These are phyloP conservation scores for Dascillus cervinus DNA, from an alignment of 2,888 invertebrate species.

Conservation along the genomic window DNA sequence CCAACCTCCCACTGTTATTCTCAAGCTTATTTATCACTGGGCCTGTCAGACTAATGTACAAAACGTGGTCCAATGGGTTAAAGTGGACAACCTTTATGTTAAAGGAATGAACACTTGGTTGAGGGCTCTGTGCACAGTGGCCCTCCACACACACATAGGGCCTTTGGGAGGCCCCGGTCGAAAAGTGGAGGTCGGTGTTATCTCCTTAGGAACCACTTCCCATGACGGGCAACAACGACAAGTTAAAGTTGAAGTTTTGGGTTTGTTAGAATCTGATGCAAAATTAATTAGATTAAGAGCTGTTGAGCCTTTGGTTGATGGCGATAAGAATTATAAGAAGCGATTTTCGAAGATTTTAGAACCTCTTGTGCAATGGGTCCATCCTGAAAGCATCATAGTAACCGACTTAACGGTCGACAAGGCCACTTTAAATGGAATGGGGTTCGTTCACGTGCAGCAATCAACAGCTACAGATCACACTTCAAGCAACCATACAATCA, in stretches of 20 bases:
- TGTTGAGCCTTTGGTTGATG: slow-evolving; percentile 73
- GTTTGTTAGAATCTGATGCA: slow-evolving; percentile 67
- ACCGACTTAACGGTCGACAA: slow-evolving; percentile 83
- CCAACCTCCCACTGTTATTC: slow-evolving; percentile 72
- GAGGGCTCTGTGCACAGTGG: slow-evolving; percentile 71
- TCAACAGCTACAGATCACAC: slow-evolving; percentile 43
- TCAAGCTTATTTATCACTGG: slow-evolving; percentile 87
- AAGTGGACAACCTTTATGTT: slow-evolving; percentile 63
- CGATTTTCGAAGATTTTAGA: slow-evolving; percentile 75
- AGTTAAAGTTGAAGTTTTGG: slow-evolving; percentile 82
- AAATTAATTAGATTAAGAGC: slow-evolving; percentile 70
- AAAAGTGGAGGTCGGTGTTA: slow-evolving; percentile 73
- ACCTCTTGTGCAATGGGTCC: slow-evolving; percentile 71
- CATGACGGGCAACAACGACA: slow-evolving; percentile 57
- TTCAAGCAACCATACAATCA: slow-evolving; percentile 49
- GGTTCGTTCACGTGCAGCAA: slow-evolving; percentile 69
- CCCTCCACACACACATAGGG: slow-evolving; percentile 68
- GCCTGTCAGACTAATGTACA: slow-evolving; percentile 83
- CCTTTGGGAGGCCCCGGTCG: slow-evolving; percentile 65
- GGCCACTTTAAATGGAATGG: slow-evolving; percentile 67
- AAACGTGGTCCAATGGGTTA: slow-evolving; percentile 81
- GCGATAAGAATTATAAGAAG: slow-evolving; percentile 70
- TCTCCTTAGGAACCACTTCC: slow-evolving; percentile 79
- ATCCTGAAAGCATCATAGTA: slow-evolving; percentile 65
- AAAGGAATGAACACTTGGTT: slow-evolving; percentile 63